These are phyloP conservation scores for Psittacula echo DNA, from an alignment of 2,797 vertebrate species.

Conservation along the genomic window DNA sequence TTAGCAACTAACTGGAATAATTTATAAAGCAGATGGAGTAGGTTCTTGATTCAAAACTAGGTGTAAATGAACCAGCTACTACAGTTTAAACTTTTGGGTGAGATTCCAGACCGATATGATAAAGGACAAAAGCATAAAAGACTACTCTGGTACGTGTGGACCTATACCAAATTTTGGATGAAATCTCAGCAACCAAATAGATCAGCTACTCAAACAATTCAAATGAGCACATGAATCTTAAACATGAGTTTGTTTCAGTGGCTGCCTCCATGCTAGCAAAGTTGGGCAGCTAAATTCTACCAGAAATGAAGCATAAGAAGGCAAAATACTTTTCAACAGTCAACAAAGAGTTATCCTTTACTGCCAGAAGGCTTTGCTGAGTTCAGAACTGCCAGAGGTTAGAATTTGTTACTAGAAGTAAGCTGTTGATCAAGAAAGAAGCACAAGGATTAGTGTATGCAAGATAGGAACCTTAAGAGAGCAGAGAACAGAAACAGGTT, in stretches of 20 bases:
- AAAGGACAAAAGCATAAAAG: neutral
- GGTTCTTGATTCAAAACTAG: neutral
- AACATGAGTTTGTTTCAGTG: neutral
- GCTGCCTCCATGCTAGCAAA: neutral
- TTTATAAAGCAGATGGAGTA: neutral
- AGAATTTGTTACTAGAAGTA: neutral
- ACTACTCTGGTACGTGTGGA: neutral
- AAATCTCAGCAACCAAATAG: neutral
- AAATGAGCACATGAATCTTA: neutral
- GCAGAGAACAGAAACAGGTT: neutral
- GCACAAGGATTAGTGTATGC: neutral
- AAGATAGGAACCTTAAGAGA: neutral
- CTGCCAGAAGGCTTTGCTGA: neutral
- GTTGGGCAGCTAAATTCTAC: neutral
- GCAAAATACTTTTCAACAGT: neutral
- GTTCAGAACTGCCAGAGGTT: neutral
- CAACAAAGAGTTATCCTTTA: neutral
- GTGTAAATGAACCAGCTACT: neutral
- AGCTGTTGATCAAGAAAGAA: slow-evolving; percentile 23
- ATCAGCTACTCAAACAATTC: neutral
- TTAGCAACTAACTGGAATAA: neutral
- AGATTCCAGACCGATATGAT: neutral
- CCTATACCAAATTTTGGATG: neutral
- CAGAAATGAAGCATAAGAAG: neutral
- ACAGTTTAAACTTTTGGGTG: neutral